Conservation (phyloP, 1,140 invertebrate species). For the Metaphire vulgaris region DNA sequence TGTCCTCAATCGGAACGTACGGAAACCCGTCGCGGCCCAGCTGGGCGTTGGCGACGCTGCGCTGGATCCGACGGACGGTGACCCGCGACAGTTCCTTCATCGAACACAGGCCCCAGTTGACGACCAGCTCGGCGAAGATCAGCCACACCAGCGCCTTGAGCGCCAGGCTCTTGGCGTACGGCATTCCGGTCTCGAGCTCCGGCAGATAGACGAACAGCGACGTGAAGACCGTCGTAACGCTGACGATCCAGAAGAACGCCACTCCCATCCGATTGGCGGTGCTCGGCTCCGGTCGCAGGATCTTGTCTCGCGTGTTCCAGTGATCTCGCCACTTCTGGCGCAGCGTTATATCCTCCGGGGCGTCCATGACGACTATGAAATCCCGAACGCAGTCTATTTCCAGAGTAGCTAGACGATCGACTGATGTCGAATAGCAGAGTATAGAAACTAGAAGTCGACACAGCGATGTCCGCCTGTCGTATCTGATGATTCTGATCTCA, state of each 20-base stretch:
- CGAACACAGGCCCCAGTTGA: background rate
- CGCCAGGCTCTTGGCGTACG: background rate
- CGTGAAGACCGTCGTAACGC: background rate
- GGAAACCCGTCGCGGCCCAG: background rate
- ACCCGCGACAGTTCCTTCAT: background rate
- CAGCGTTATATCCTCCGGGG: background rate
- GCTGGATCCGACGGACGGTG: background rate
- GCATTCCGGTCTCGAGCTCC: background rate
- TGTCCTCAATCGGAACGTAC: background rate
- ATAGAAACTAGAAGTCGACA: too few relatives aligned
- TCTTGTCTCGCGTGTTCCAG: background rate
- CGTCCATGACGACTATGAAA: background rate
- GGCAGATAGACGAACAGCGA: background rate
- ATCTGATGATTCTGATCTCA: too few relatives aligned
- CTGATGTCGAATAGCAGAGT: too few relatives aligned
- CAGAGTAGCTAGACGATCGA: too few relatives aligned
- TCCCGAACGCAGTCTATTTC: background rate
- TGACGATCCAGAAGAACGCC: background rate
- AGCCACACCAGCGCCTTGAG: background rate
- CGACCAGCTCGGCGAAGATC: background rate
- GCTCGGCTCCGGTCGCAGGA: background rate
- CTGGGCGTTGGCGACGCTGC: background rate
- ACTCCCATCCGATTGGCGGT: background rate
- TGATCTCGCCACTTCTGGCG: background rate
- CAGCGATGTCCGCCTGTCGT: too few relatives aligned